Percentiles rank a stretch among this genome's conserved stretches.
Evolutionary conservation across 2,797 vertebrate genomes (phyloP).

Genomic region (Poeciliopsis paucimaculata): DNA sequence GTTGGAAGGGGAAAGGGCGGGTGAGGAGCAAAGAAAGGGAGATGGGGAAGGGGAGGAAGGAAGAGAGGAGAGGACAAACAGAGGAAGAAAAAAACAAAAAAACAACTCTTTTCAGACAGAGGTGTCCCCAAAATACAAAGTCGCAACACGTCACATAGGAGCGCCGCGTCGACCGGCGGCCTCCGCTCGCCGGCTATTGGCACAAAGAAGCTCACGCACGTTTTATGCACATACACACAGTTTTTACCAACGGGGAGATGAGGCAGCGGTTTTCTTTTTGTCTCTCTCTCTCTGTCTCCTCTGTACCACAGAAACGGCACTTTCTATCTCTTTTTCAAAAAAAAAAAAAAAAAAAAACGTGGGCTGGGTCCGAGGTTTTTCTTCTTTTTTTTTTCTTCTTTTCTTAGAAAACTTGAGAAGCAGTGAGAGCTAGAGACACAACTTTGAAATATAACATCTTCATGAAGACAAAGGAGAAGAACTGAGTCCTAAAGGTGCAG

Average conservation of each 20-base stretch:
- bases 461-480: slow-evolving; percentile 51
- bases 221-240: slow-evolving; percentile 51
- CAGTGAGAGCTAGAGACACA: slow-evolving; percentile 65
- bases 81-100: slow-evolving; percentile 19
- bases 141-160: slow-evolving; percentile 76
- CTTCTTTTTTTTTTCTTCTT: slow-evolving; percentile 19
- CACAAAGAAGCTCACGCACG: slow-evolving; percentile 76
- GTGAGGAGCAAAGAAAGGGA: slow-evolving; percentile 2
- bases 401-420: slow-evolving; percentile 54
- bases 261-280: slow-evolving; percentile 44
- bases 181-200: slow-evolving; percentile 75
- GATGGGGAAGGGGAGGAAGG: slow-evolving; percentile 44
- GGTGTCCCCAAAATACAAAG: slow-evolving; percentile 79
- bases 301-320: slow-evolving; percentile 56
- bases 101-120: slow-evolving; percentile 72
- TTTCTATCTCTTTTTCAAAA: slow-evolving; percentile 59
- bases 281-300: slow-evolving; percentile 11
- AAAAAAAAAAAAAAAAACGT: slow-evolving; percentile 54
- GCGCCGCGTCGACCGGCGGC: slow-evolving; percentile 63
- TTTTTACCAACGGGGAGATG: slow-evolving; percentile 56
- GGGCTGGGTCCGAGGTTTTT: slow-evolving; percentile 42
- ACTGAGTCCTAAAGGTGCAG: slow-evolving; percentile 54
- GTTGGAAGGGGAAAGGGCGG: slow-evolving; percentile 37
- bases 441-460: slow-evolving; percentile 64
- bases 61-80: slow-evolving; percentile 65